Conservation (phyloP, 2,888 invertebrate species). For the Penaeus monodon region DNA sequence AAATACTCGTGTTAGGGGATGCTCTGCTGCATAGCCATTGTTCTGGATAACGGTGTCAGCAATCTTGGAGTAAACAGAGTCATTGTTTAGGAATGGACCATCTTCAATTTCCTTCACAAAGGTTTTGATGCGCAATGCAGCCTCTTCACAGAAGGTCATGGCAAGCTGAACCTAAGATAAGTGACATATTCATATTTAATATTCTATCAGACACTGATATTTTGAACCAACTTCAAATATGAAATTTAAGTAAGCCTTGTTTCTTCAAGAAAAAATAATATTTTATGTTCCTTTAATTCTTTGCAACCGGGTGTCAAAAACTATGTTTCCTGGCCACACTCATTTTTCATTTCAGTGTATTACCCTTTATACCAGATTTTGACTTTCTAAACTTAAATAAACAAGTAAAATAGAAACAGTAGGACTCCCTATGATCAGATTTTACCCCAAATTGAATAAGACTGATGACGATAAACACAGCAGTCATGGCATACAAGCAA, state of each 20-base stretch:
- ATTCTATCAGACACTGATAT: neutral
- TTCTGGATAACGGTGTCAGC: constrained; percentile 41
- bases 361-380: neutral
- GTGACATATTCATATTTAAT: neutral
- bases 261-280: too few relatives aligned
- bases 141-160: constrained; percentile 48
- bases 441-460: constrained; percentile 86
- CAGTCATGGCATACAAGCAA: constrained; percentile 83
- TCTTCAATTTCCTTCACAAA: constrained; percentile 39
- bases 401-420: neutral
- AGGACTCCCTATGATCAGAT: constrained; percentile 76
- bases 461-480: constrained; percentile 80
- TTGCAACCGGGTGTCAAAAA: neutral
- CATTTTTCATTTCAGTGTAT: neutral
- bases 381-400: neutral
- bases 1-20: constrained; percentile 53
- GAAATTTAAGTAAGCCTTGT: too few relatives aligned
- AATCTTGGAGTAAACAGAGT: constrained; percentile 18
- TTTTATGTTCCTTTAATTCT: too few relatives aligned
- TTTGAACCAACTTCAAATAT: too few relatives aligned
- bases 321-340: neutral
- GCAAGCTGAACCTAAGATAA: constrained; percentile 49
- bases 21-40: constrained; percentile 57
- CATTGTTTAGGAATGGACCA: constrained; percentile 22
- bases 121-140: constrained; percentile 36